Evolutionary conservation across 1,140 invertebrate genomes (phyloP).

Genomic region (Steinernema feltiae): DNA sequence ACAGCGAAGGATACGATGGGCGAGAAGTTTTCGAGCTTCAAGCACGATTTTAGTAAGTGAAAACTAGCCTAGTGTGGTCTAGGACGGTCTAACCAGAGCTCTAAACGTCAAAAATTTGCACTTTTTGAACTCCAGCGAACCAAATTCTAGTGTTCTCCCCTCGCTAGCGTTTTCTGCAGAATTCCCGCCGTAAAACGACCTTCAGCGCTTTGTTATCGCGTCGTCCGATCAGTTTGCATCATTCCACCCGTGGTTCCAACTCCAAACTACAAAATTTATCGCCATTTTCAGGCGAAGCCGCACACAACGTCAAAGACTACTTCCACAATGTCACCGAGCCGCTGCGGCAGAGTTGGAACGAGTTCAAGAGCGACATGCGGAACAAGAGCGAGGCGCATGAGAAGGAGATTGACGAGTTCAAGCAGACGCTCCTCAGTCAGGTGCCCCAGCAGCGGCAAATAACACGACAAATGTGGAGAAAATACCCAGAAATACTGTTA

Average conservation of each 20-base stretch:
- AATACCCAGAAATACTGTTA: too few relatives aligned
- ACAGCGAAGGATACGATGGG: background rate
- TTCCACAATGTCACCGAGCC: constrained; percentile 3
- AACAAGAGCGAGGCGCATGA: background rate
- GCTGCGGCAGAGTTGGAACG: background rate
- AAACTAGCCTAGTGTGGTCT: too few relatives aligned
- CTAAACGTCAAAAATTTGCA: too few relatives aligned
- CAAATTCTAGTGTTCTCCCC: background rate
- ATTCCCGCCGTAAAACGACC: background rate
- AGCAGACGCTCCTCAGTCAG: background rate
- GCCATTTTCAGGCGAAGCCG: background rate
- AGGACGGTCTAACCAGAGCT: too few relatives aligned
- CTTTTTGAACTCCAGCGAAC: too few relatives aligned
- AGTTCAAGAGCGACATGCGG: background rate
- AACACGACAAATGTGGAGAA: too few relatives aligned
- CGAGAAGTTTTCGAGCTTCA: background rate
- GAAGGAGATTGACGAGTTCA: background rate
- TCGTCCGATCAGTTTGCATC: background rate
- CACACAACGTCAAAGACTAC: constrained; percentile 3
- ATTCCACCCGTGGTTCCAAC: background rate
- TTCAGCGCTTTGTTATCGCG: background rate
- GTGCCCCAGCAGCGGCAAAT: too few relatives aligned
- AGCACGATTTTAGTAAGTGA: background rate
- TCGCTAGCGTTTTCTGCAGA: background rate
- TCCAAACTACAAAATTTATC: background rate